phyloP scores from a whole-genome alignment of 1,140 invertebrate species.

The Bombus superbus region DNA sequence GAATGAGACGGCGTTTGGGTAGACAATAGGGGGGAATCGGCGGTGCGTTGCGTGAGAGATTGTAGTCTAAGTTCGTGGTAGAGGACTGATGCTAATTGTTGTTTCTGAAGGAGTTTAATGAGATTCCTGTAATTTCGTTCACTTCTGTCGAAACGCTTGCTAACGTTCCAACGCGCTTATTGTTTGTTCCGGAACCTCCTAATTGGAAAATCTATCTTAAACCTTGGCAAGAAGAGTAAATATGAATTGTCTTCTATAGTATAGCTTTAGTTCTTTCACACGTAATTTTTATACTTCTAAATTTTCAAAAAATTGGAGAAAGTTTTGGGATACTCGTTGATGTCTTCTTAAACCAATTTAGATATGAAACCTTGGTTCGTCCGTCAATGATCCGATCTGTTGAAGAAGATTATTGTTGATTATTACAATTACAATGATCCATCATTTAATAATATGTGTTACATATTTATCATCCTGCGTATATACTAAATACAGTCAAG shows the following conservation, averaged over 20 bases:
- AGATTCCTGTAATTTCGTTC: not conserved
- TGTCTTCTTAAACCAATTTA: too few relatives aligned
- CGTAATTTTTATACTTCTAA: too few relatives aligned
- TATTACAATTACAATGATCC: too few relatives aligned
- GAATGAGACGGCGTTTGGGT: not conserved
- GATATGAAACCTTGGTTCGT: too few relatives aligned
- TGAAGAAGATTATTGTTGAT: too few relatives aligned
- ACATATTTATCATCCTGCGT: too few relatives aligned
- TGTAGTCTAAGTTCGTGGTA: not conserved
- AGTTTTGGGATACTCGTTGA: too few relatives aligned
- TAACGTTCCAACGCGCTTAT: not conserved
- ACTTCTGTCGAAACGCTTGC: not conserved
- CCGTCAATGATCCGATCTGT: too few relatives aligned
- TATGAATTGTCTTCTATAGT: too few relatives aligned
- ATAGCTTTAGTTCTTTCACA: not conserved
- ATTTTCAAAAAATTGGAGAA: too few relatives aligned
- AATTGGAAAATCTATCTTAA: not conserved
- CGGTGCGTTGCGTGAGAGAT: not conserved
- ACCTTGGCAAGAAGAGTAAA: not conserved
- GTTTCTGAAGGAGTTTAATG: not conserved
- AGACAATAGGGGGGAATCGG: not conserved
- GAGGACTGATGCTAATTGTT: not conserved
- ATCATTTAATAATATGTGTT: too few relatives aligned
- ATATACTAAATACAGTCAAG: too few relatives aligned
- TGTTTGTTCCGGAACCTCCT: not conserved